Conservation (phyloP, 2,113 vertebrate species). For the Xerus inauris region DNA sequence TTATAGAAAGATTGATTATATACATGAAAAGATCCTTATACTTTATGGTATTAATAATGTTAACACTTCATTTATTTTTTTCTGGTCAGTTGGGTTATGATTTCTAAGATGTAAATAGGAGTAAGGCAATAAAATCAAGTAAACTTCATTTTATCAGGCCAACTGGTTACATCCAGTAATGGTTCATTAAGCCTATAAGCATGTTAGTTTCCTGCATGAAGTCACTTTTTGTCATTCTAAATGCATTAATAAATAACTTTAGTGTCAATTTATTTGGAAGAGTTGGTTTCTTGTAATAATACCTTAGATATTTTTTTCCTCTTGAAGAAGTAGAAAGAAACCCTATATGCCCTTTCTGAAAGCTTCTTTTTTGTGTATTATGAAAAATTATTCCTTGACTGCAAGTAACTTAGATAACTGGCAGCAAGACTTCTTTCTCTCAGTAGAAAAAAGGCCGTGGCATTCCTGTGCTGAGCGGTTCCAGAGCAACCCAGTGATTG, state of each 20-base stretch:
- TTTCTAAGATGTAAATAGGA: neutral
- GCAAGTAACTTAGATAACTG: neutral
- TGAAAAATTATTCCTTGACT: neutral
- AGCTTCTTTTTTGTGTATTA: neutral
- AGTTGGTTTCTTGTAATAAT: slow-evolving; percentile 10
- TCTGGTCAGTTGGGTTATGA: neutral
- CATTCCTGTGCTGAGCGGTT: neutral
- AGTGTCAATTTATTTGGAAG: neutral
- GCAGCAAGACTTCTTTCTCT: neutral
- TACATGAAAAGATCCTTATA: neutral
- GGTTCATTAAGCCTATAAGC: neutral
- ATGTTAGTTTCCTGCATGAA: slow-evolving; percentile 22
- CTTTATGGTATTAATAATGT: neutral
- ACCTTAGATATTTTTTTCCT: neutral
- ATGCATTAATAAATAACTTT: neutral
- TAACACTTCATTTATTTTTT: slow-evolving; percentile 5
- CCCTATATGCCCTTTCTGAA: neutral
- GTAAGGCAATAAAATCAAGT: neutral
- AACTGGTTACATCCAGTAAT: neutral
- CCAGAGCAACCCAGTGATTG: neutral
- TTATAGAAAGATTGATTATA: neutral
- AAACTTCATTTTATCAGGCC: neutral
- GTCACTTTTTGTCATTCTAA: slow-evolving; percentile 21
- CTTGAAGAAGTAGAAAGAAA: slow-evolving; percentile 1
- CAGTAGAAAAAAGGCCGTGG: neutral